Evolutionary conservation across 1,140 invertebrate genomes (phyloP), one percentile per base, ranked within the genome.

Genomic region (Scylla paramamosain): DNA sequence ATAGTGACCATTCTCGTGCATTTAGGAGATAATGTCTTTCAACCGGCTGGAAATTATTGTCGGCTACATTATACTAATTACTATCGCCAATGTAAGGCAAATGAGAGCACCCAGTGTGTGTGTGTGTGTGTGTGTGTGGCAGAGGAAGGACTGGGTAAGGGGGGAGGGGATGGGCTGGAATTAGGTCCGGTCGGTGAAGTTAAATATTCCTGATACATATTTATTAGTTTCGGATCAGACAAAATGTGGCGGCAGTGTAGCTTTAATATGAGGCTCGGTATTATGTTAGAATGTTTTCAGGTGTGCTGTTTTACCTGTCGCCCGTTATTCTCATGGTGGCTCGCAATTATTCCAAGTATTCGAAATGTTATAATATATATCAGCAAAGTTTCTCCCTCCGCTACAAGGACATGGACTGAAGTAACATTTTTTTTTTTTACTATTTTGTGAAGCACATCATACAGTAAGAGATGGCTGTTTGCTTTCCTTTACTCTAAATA

Each of bases 301-400:
- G 67, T n/a, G 20, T 77, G 67, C 67, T 77, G 67, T 77, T 77
- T 77, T 77, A 77, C 67, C 67, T 77, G 67, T 77, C 67, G 67
- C n/a, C 25, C 67, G 67, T 59, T 59, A 59, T 59, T 59, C 52
- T 59, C 16, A 59, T 59, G 52, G 52, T 14, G 52, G 3, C 10
- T 59, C 12, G 16, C 10, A 12, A 59, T 59, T 59, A 59, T 59
- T 59, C 0, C 10, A 59, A 59, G 52, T 59, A 20, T 59, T 59
- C 52, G 52, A 12, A 14, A 59, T 59, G 52, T 59, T 20, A 20
- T 59, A 39, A 39, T 59, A 59, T 59, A 20, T 59, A 59, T 59
- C 52, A 59, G 52, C 52, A 59, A 59, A 14, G 10, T 59, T 59
- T 14, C 52, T 59, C 52, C 10, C 10, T 2, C 52, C 16, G 52